These are phyloP conservation scores for Theocolax elegans DNA, from an alignment of 1,140 invertebrate genomes.

Conservation along the genomic window DNA sequence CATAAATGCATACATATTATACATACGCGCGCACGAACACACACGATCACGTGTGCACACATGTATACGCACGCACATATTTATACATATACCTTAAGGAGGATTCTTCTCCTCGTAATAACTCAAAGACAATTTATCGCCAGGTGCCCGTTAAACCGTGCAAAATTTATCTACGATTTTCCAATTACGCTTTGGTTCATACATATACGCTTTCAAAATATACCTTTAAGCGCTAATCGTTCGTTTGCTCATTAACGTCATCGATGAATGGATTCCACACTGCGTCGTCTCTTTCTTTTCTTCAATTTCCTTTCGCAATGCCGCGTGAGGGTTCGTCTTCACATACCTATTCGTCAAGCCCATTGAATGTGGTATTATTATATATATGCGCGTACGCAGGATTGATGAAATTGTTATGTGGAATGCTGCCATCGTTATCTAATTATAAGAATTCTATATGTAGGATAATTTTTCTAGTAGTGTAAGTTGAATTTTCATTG, in stretches of 20 bases:
- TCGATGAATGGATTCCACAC: too few species aligned
- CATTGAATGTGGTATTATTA: too few species aligned
- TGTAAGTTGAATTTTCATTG: too few species aligned
- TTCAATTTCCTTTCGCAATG: too few species aligned
- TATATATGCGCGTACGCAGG: too few species aligned
- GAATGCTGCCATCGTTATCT: too few species aligned
- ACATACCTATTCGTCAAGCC: not conserved
- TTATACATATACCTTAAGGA: not conserved
- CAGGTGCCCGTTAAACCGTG: not conserved
- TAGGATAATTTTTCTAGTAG: too few species aligned
- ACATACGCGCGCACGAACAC: not conserved
- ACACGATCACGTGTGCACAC: not conserved
- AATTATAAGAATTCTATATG: too few species aligned
- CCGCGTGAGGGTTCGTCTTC: not conserved
- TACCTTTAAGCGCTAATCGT: not conserved
- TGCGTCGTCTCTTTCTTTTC: too few species aligned
- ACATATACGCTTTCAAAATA: not conserved
- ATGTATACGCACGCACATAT: not conserved
- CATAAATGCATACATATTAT: not conserved
- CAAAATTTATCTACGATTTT: constrained; percentile 13
- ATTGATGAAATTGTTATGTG: too few species aligned
- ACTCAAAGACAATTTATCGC: constrained; percentile 7
- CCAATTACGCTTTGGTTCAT: not conserved
- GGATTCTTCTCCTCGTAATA: not conserved
- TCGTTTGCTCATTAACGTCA: constrained; percentile 8